Base-by-base conservation (phyloP, 1,140 invertebrate genomes). In the Euwallacea fornicatus region DNA sequence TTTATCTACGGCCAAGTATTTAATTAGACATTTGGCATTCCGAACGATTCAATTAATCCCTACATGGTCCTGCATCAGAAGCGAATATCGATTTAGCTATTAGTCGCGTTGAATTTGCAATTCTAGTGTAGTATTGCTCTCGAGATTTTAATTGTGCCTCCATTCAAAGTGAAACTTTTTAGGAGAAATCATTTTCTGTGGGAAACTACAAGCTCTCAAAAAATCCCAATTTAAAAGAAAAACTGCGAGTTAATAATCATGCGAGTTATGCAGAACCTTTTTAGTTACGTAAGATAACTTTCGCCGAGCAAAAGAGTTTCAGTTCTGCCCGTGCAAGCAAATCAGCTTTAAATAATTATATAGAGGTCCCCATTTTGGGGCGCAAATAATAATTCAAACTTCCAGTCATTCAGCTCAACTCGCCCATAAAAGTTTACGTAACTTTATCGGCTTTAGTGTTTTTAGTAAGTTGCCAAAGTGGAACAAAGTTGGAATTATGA, bases 101-200 rank as follows among this genome's bases (percentile, higher is more conserved):
- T 50, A 50, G 2, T 50, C 46, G 46, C 46, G 55, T 58, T 58
- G 13, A 58, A 58, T 58, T 58, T 58, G 55, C 55, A 58, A 58
- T 58, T 58, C 55, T 58, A 58, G 55, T 58, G 55, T 58, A 58
- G n/a, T n/a, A 58, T 58, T 58, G 21, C 55, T 58, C 13, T 58
- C 55, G n/a, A 58, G 55, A 10, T 13, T 58, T 58, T 58, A 58
- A 58, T 58, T 58, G 55, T 58, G 55, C 55, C 21, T 21, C 21
- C 63, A 44, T 7, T 65, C 54, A 16, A 21, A 50, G 46, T 50
- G 46, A 50, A 50, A 50, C 46, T 50, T 50, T 50, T 50, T 50
- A 50, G 46, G 46, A 11, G 46, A 50, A 50, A 50, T 50, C 7
- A 6, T 50, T 11, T 50, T 50, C 46, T 50, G 46, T 50, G 46